Conservation (phyloP, 2,888 invertebrate species). For the Eristalinus aeneus region DNA sequence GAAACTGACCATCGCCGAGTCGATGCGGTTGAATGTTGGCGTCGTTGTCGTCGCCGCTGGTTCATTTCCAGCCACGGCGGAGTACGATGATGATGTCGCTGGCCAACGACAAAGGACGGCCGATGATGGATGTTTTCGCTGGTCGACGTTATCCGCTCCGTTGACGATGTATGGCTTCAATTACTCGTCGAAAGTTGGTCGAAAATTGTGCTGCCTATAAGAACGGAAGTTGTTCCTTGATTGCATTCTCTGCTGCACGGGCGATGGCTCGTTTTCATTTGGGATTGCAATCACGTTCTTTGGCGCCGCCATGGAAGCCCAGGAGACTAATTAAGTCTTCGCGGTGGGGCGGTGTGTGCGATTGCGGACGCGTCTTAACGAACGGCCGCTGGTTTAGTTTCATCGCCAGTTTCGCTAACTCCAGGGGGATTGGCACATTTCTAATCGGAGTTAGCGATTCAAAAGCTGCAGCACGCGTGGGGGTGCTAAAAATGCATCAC, state of each 20-base stretch:
- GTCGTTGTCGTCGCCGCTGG: background rate
- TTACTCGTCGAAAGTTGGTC: background rate
- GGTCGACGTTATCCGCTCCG: background rate
- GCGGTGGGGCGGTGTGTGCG: too few relatives aligned
- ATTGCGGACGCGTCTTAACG: background rate
- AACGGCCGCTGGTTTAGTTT: background rate
- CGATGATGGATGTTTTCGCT: background rate
- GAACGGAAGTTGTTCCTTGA: background rate
- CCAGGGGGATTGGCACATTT: too few relatives aligned
- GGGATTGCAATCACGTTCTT: background rate
- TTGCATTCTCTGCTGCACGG: background rate
- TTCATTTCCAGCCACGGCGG: background rate
- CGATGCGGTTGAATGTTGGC: too few relatives aligned
- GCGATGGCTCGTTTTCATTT: background rate
- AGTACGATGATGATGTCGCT: background rate
- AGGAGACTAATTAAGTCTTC: background rate
- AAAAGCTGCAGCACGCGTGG: too few relatives aligned
- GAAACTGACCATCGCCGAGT: background rate
- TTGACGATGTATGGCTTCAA: background rate
- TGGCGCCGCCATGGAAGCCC: background rate
- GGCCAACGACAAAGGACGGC: background rate
- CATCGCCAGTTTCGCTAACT: too few relatives aligned
- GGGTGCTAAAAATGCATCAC: too few relatives aligned
- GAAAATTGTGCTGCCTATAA: background rate
- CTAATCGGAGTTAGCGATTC: too few relatives aligned